phyloP scores from a whole-genome alignment of 92 coral and sea anemone genomes.

The Plumapathes pennacea region DNA sequence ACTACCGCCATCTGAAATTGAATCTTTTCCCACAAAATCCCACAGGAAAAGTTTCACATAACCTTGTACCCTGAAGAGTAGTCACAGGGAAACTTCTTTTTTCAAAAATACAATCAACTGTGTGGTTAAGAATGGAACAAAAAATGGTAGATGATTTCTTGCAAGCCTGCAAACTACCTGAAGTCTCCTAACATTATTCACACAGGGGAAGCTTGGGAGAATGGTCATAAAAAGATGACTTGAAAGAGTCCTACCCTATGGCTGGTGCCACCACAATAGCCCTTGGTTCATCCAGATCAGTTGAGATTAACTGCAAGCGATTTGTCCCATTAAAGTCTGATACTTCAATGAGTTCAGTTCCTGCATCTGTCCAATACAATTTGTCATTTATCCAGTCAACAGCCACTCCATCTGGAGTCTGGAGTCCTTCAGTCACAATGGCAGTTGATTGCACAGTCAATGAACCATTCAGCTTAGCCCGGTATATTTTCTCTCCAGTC shows the following conservation, averaged over 20 bases:
- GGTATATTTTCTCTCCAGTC: slow-evolving; percentile 65
- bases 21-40: too few relatives aligned
- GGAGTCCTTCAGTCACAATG: slow-evolving; percentile 17
- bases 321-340: slow-evolving; percentile 76
- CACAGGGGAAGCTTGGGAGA: too few relatives aligned
- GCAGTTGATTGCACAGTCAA: slow-evolving; percentile 37
- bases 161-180: too few relatives aligned
- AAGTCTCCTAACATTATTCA: too few relatives aligned
- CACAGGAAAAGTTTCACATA: too few relatives aligned
- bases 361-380: slow-evolving; percentile 94
- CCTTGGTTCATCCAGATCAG: slow-evolving; percentile 76
- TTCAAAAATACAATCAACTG: too few relatives aligned
- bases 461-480: slow-evolving; percentile 51
- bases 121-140: too few relatives aligned
- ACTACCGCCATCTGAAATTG: too few relatives aligned
- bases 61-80: too few relatives aligned
- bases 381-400: slow-evolving; percentile 88
- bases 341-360: slow-evolving; percentile 75
- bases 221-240: too few relatives aligned
- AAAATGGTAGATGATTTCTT: too few relatives aligned
- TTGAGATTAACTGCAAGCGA: slow-evolving; percentile 51
- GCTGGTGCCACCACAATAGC: slow-evolving; percentile 75
- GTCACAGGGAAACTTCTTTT: too few relatives aligned
- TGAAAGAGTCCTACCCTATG: slow-evolving; percentile 83
- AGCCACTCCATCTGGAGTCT: slow-evolving; percentile 85